Evolutionary conservation across 53 echinoderm and acorn worm species (phyloP), one percentile per base, ranked within the genome.

Genomic region (Apostichopus leukothele): DNA sequence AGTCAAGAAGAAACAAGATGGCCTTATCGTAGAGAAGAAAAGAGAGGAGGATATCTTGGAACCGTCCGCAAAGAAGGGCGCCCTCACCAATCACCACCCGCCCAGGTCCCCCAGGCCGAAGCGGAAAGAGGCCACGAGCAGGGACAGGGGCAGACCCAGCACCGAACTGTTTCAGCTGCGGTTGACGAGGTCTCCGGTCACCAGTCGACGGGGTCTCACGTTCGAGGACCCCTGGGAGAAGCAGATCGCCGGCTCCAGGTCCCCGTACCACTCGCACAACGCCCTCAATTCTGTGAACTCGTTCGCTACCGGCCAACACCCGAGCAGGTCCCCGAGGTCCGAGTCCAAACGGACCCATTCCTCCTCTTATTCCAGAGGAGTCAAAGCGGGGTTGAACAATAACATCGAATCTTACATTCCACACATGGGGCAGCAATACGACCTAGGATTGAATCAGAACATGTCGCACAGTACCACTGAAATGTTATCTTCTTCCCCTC

Each of bases 141-240:
- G 60, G 60, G 26, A 87, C 79, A 88, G 83, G 80, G 9, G 51
- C 86, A 39, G 75, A 67, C 6, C 83, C 74, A 52, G 54, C 6
- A 75, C 75, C 8, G 87, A 87, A 50, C 52, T 54, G 10, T 87
- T 87, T 50, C 87, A 77, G 78, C 83, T 95, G 51, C 88, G 95
- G 14, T 86, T 95, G 22, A 90, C 83, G 53, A 90, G 88, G 18
- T 86, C 91, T 6, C 91, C 93, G 0, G 81, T 61, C 68, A 89
- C 85, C 1, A 8, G 53, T 5, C 6, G 91, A 7, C 90, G 83
- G 87, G 88, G 90, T 25, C 52, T 90, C 51, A 90, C 25, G 13
- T 95, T 89, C 52, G 95, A 92, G 67, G 93, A 95, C 84, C 95
- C 95, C 1, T 95, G 95, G 95, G 84, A 92, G 67, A 86, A 89